Evolutionary conservation across 2,888 invertebrate genomes (phyloP), one percentile per base, ranked within the genome.

Genomic region (Margaritifera margaritifera): DNA sequence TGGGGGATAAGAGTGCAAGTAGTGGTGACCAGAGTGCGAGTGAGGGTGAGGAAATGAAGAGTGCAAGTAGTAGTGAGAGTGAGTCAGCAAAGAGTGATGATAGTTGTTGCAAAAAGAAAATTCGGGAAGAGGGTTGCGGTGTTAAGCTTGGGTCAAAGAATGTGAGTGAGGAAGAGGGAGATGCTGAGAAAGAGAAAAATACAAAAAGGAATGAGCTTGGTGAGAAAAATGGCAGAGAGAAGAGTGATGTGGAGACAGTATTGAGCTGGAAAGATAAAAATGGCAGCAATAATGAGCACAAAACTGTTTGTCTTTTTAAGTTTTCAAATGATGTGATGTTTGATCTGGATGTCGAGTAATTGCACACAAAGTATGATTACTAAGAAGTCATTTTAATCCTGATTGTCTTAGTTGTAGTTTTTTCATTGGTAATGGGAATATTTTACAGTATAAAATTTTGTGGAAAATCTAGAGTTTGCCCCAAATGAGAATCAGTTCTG

Each of bases 291-390:
- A 79, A 80, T 68, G 82, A 83, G 64, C 85, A 87, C 74, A 82
- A 71, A 66, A 86, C 87, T 27, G 69, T 80, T 62, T 89, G 89
- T 84, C 84, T 86, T 55, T 86, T 89, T 67, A 68, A 78, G 52
- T 88, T 89, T 76, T 79, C 81, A 50, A 89, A 89, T 75, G 78
- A 76, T 66, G 77, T 88, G 20, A 87, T 88, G 78, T 87, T 79
- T 84, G 89, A 89, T 69, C 81, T 89, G 42, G 89, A 89, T 79
- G 74, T 82, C 57, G 85, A 86, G 63, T 84, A 77, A 78, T 62
- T 56, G 19, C 15, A n/a, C 53, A 25, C 52, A 42, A 15, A 42
- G 42, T 42, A 8, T 15, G 42, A 11, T 15, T 42, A 42, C 42
- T 42, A 1, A 42, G 42, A 8, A 42, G 15, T 42, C 42, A 2